Base-by-base conservation (phyloP, 2,113 vertebrate species). In the Rhinoderma darwinii region DNA sequence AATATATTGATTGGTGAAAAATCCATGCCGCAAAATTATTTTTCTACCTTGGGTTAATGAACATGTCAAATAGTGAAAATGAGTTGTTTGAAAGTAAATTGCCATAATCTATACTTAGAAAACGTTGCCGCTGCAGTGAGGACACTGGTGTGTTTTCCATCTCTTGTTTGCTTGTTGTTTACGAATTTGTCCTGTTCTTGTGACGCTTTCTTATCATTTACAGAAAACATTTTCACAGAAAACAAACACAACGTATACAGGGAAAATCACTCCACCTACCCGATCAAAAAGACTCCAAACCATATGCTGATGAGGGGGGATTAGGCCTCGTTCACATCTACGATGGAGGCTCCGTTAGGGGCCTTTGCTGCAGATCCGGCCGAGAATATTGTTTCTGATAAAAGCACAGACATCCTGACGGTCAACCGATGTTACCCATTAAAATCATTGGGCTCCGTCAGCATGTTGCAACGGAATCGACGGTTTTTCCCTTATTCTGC, bases 41-140 rank as follows among this genome's bases (percentile, higher is more conserved):
- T 96, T 94, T 96, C 93, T 92, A 94, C 93, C 95, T 93, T 91
- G 92, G 96, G 96, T 97, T 99, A 98, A 98, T 97, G 96, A 97
- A 97, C 92, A 94, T 95, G 96, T 96, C 97, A 97, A 94, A 95
- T 95, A 93, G 93, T 94, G 94, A 97, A 96, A 97, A 98, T 96
- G 90, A 97, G 96, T 96, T 97, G 96, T 96, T 97, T 97, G 94
- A 97, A 96, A 96, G 93, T 94, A 97, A 97, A 97, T 97, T 95
- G 96, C 95, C 95, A 94, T 93, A 96, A 96, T 97, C 95, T 96
- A 96, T 96, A 96, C 96, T 96, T 97, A 96, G 96, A 96, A 94
- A 94, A 95, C 91, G 94, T 86, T 90, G 94, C 87, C 89, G 89
- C 89, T 89, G 22, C 86, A 74, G 88, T 87, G 63, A 86, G 85